These are phyloP conservation scores for Druceiella hillmani DNA, from an alignment of 2,888 invertebrate genomes.

Conservation along the genomic window DNA sequence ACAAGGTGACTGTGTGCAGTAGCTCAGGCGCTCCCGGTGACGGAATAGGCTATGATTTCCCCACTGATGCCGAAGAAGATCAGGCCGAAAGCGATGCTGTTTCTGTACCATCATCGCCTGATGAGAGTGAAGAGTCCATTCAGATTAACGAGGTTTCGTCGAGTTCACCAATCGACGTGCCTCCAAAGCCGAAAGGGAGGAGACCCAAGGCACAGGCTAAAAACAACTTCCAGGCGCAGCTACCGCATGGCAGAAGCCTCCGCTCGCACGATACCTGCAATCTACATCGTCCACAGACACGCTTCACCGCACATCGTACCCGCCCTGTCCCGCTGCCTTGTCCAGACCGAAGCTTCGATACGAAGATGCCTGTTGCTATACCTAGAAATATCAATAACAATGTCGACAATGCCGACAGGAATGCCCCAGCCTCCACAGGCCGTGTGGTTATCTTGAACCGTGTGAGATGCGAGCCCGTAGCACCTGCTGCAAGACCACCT, in stretches of 20 bases:
- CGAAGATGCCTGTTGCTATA: not conserved
- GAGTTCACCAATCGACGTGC: conserved; percentile 49
- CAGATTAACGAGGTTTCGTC: conserved; percentile 66
- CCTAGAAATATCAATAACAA: not conserved
- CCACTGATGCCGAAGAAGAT: too few species aligned
- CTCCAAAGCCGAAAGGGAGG: conserved; percentile 33
- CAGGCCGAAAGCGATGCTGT: conserved; percentile 15
- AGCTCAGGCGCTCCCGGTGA: conserved; percentile 20
- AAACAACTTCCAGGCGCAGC: conserved; percentile 25
- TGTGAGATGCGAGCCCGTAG: conserved; percentile 24
- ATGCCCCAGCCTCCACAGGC: conserved; percentile 24
- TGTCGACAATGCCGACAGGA: conserved; percentile 23
- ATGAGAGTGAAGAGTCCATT: conserved; percentile 43
- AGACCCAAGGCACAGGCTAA: conserved; percentile 29
- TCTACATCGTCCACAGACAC: conserved; percentile 33
- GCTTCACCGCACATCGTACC: conserved; percentile 29
- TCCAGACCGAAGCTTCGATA: conserved; percentile 8
- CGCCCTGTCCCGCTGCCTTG: conserved; percentile 22
- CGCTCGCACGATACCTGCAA: conserved; percentile 42
- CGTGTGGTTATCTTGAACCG: conserved; percentile 39
- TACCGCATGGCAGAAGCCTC: conserved; percentile 38
- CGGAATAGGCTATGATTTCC: conserved; percentile 12
- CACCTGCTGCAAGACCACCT: conserved; percentile 4
- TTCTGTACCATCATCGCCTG: conserved; percentile 21
- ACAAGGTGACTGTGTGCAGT: conserved; percentile 1